These are phyloP conservation scores for Meteorus cinctellus DNA, from an alignment of 2,888 invertebrate species.

Conservation along the genomic window DNA sequence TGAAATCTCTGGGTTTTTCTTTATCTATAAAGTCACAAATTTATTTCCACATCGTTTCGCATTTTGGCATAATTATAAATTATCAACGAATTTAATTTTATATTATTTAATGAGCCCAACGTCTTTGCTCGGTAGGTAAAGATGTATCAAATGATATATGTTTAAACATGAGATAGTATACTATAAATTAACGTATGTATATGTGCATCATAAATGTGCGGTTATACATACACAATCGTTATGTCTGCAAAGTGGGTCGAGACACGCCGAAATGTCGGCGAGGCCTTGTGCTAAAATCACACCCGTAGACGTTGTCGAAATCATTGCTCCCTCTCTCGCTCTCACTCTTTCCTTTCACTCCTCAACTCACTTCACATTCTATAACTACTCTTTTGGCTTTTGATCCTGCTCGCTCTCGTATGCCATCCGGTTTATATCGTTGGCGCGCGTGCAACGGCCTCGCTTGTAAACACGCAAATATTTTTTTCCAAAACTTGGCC, in stretches of 20 bases:
- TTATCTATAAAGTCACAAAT: too few species aligned
- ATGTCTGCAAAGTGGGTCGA: slow-evolving; percentile 52
- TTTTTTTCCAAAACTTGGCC: slow-evolving; percentile 14
- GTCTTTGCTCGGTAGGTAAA: background rate
- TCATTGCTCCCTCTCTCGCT: slow-evolving; percentile 36
- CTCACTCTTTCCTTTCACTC: background rate
- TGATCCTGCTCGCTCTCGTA: slow-evolving; percentile 37
- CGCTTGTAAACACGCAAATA: slow-evolving; percentile 31
- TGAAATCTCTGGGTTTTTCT: too few species aligned
- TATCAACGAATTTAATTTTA: too few species aligned
- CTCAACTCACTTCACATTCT: background rate
- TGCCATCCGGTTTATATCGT: slow-evolving; percentile 16
- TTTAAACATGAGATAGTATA: background rate
- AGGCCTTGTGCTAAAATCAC: slow-evolving; percentile 58
- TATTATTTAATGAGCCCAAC: too few species aligned
- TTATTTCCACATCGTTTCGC: too few species aligned
- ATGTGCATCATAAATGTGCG: background rate
- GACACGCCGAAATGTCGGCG: slow-evolving; percentile 51
- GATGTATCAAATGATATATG: background rate
- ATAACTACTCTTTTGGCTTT: slow-evolving; percentile 25
- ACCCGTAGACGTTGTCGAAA: slow-evolving; percentile 41
- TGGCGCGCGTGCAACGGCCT: slow-evolving; percentile 33
- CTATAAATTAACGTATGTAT: background rate
- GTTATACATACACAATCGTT: background rate
- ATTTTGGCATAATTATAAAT: too few species aligned